Conservation (phyloP, 2,797 vertebrate genomes). For the Melopsittacus undulatus region DNA sequence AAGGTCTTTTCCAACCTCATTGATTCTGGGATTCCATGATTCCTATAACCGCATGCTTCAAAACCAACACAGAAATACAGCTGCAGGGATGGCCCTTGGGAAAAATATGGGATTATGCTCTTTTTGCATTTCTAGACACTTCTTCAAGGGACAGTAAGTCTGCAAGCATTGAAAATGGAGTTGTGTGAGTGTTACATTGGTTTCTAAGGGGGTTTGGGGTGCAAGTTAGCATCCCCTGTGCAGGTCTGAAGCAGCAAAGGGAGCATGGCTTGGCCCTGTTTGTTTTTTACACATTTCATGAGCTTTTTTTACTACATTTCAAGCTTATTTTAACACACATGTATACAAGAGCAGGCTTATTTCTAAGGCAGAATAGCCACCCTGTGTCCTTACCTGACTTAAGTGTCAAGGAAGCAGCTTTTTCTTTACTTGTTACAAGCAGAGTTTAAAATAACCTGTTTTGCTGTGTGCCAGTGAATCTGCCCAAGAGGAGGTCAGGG, state of each 20-base stretch:
- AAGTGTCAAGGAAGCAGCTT: slow-evolving; percentile 42
- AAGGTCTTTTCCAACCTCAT: not conserved
- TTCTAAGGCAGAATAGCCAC: slow-evolving; percentile 1
- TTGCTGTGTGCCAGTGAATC: not conserved
- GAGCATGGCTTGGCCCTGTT: not conserved
- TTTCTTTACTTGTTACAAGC: slow-evolving; percentile 22
- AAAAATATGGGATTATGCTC: not conserved
- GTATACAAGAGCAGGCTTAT: slow-evolving; percentile 28
- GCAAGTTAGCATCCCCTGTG: not conserved
- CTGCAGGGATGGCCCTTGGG: not conserved
- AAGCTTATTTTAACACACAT: slow-evolving; percentile 43
- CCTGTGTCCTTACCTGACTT: slow-evolving; percentile 65
- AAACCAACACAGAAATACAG: not conserved
- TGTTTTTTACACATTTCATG: not conserved
- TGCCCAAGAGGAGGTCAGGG: slow-evolving; percentile 41
- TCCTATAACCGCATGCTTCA: not conserved
- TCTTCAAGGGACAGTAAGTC: not conserved
- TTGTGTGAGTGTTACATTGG: not conserved
- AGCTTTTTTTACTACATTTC: slow-evolving; percentile 53
- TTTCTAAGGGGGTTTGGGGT: not conserved
- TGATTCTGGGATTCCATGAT: not conserved
- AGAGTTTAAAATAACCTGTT: slow-evolving; percentile 56
- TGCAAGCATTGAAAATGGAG: not conserved
- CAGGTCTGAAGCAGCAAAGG: not conserved
- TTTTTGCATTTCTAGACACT: not conserved